These are phyloP conservation scores for Eueremaeus valkanovi DNA, from an alignment of 2,888 invertebrate genomes.

Conservation along the genomic window DNA sequence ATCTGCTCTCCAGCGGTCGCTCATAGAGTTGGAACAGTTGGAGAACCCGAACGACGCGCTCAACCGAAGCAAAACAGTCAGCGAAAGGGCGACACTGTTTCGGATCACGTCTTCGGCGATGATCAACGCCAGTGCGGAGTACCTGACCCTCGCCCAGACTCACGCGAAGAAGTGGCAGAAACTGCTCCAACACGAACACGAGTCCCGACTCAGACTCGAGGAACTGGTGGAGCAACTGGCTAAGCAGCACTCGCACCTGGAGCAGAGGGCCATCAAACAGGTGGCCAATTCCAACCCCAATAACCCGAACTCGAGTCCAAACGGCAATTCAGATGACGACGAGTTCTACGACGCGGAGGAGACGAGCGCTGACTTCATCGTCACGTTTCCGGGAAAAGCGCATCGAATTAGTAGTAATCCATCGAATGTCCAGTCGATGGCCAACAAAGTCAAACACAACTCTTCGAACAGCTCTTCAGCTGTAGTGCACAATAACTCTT, in stretches of 20 bases:
- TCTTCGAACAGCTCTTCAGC: conserved; percentile 18
- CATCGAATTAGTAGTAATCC: conserved; percentile 45
- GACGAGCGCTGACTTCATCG: conserved; percentile 51
- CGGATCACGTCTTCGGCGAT: conserved; percentile 92
- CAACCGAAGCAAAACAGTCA: conserved; percentile 57
- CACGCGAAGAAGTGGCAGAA: conserved; percentile 90
- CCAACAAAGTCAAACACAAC: conserved; percentile 28
- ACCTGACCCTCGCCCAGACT: conserved; percentile 78
- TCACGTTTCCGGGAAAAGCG: conserved; percentile 51
- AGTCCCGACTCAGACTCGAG: conserved; percentile 83
- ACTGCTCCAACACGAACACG: conserved; percentile 87
- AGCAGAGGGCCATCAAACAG: conserved; percentile 70
- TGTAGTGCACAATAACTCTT: conserved; percentile 19
- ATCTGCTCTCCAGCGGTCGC: conserved; percentile 65
- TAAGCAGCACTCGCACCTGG: conserved; percentile 90
- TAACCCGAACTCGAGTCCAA: conserved; percentile 43
- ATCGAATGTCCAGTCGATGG: background rate
- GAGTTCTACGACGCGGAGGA: conserved; percentile 64
- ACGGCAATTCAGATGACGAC: conserved; percentile 61
- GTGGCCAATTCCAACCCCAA: conserved; percentile 45
- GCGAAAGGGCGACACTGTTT: conserved; percentile 88
- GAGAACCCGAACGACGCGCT: conserved; percentile 49
- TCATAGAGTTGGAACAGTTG: conserved; percentile 54
- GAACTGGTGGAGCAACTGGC: conserved; percentile 97
- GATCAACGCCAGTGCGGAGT: conserved; percentile 91